Conservation (phyloP, 2,888 invertebrate species). For the Pandemis cinnamomeana region DNA sequence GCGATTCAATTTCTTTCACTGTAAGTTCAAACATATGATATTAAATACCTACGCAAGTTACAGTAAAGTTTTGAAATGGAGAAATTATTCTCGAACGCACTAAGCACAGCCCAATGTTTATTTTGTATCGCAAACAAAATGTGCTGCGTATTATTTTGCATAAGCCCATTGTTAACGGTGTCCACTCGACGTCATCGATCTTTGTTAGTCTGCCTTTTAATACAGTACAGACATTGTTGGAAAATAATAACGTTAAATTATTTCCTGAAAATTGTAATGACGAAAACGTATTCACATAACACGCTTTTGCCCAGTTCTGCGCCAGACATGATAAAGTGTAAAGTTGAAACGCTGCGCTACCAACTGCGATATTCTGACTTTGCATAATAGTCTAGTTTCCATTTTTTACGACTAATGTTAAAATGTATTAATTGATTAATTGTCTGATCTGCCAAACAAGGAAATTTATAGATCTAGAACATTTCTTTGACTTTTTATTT, state of each 20-base stretch:
- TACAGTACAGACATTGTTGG: background rate
- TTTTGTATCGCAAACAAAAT: conserved; percentile 1
- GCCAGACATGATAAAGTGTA: background rate
- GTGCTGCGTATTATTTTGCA: conserved; percentile 6
- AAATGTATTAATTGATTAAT: no score
- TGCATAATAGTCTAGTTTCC: no score
- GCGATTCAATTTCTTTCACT: no score
- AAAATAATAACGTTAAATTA: background rate
- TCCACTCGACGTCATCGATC: background rate
- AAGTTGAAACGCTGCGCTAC: no score
- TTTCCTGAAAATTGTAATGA: background rate
- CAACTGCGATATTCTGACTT: no score
- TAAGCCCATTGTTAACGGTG: background rate
- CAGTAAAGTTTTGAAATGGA: background rate
- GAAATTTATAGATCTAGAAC: no score
- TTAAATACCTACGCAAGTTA: no score
- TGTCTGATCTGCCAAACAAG: no score
- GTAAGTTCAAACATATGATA: no score
- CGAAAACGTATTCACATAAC: background rate
- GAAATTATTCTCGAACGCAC: background rate
- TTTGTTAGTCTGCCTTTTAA: background rate
- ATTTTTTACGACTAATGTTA: no score
- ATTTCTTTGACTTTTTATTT: no score
- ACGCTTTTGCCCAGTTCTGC: background rate
- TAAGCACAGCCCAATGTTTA: background rate